Conservation (phyloP, 2,888 invertebrate genomes). For the Melitaea athalia region DNA sequence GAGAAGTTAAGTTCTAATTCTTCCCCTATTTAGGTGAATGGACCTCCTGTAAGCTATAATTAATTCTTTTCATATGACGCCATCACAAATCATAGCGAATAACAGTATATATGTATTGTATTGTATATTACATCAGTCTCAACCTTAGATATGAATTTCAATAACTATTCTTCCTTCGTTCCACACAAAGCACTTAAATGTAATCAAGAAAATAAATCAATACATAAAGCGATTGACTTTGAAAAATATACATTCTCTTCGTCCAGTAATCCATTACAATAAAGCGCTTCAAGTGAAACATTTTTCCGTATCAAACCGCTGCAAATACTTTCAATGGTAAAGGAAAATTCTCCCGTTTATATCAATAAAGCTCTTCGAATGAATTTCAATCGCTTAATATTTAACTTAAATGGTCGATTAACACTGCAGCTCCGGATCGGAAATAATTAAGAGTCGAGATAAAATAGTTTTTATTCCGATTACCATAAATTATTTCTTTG, state of each 20-base stretch:
- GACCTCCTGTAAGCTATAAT: too few species aligned
- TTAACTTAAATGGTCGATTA: constrained; percentile 20
- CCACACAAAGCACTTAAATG: neutral
- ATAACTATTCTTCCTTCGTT: neutral
- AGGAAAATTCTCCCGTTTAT: constrained; percentile 8
- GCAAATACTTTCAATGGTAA: constrained; percentile 7
- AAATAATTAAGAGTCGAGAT: constrained; percentile 8
- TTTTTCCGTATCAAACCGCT: constrained; percentile 8
- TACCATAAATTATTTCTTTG: constrained; percentile 8
- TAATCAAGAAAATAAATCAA: neutral
- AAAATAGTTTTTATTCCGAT: constrained; percentile 8
- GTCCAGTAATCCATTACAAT: neutral
- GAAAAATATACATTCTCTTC: neutral
- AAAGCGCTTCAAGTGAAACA: neutral
- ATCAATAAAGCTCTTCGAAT: constrained; percentile 15
- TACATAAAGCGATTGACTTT: neutral
- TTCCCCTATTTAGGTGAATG: too few species aligned
- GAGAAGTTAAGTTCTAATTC: too few species aligned
- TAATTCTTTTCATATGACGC: too few species aligned
- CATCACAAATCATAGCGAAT: too few species aligned
- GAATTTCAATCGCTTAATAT: constrained; percentile 28
- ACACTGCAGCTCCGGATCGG: constrained; percentile 2
- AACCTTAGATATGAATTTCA: neutral
- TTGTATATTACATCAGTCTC: too few species aligned
- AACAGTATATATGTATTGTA: too few species aligned